Base-by-base conservation (phyloP, 1,140 invertebrate species). In the Macrobrachium nipponense region DNA sequence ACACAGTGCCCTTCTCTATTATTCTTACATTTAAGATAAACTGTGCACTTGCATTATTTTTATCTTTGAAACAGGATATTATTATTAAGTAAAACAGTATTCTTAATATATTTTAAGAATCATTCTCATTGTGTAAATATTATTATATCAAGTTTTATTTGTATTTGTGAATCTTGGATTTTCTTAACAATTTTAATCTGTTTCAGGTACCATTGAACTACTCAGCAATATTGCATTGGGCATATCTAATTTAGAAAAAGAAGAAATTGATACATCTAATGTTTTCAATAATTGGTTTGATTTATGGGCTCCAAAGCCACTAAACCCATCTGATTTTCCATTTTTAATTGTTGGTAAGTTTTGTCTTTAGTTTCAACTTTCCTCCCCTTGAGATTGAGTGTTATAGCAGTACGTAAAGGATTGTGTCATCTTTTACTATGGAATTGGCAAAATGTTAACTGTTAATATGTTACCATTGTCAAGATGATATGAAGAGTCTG, bases 281-380 rank as follows among this genome's bases (percentile, higher is more conserved):
- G 75, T 66, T 17, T n/a, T 58, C 18, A 43, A 60, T 7, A 66
- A 85, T n/a, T 85, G 83, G 83, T 18, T 27, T 10, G 76, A 43
- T 8, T 44, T 85, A 17, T 85, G 83, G 83, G 51, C 79, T 14
- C 36, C 58, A 6, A 70, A 51, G 36, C 64, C 83, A n/a, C 62
- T 85, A 12, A 36, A 78, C 27, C n/a, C 58, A 1, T 44, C 64
- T 12, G 76, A 85, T 43, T 85, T 85, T 66, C n/a, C 76, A 5
- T 72, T 85, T 64, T 64, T 85, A 23, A 77, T 20, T 61, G 76
- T 85, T 6, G 83, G 83, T 85, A 23, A 85, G 83, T 80, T 43
- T 64, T 60, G 27, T 66, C 64, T 66, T 11, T 18, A 17, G 10
- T 66, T 66, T 66, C 23, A 66, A 27, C 14, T 20, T 70, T 70